Conservation (phyloP, 2,797 vertebrate species). For the Rhinogobio ventralis region DNA sequence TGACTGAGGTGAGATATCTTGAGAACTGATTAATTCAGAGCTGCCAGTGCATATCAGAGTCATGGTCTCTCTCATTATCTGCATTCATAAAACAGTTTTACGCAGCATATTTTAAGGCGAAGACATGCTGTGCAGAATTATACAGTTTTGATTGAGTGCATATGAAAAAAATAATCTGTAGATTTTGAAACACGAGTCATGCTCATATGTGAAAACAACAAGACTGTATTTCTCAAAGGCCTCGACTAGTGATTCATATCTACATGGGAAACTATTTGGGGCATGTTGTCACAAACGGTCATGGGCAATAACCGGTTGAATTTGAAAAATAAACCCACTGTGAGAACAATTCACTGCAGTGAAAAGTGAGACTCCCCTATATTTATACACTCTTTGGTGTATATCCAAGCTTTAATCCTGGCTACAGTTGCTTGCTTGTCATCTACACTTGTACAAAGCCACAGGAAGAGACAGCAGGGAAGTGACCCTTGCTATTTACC, state of each 20-base stretch:
- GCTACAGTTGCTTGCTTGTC: slow-evolving; percentile 5
- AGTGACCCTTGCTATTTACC: slow-evolving; percentile 23
- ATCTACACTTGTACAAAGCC: slow-evolving; percentile 34
- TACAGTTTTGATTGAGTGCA: slow-evolving; percentile 19
- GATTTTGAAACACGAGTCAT: slow-evolving; percentile 11
- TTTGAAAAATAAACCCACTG: slow-evolving; percentile 15
- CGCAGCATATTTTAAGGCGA: background rate
- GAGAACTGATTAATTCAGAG: slow-evolving; percentile 28
- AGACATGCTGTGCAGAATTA: slow-evolving; percentile 6
- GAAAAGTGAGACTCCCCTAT: background rate
- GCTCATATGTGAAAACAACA: slow-evolving; percentile 1
- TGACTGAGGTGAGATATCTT: slow-evolving; percentile 29
- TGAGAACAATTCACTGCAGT: background rate
- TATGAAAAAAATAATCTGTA: slow-evolving; percentile 14
- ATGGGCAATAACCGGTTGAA: background rate
- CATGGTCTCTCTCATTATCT: slow-evolving; percentile 37
- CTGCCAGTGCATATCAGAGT: slow-evolving; percentile 33
- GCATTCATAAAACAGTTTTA: slow-evolving; percentile 48
- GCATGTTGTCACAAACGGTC: background rate
- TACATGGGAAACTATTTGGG: background rate
- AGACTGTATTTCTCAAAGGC: slow-evolving; percentile 8
- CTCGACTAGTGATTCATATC: background rate
- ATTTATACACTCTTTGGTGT: slow-evolving; percentile 28
- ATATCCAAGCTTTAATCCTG: slow-evolving; percentile 27
- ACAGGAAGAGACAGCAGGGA: slow-evolving; percentile 29